Evolutionary conservation across 2,888 invertebrate genomes (phyloP), one percentile per base, ranked within the genome.

Genomic region (Chloroclystis v-ata): DNA sequence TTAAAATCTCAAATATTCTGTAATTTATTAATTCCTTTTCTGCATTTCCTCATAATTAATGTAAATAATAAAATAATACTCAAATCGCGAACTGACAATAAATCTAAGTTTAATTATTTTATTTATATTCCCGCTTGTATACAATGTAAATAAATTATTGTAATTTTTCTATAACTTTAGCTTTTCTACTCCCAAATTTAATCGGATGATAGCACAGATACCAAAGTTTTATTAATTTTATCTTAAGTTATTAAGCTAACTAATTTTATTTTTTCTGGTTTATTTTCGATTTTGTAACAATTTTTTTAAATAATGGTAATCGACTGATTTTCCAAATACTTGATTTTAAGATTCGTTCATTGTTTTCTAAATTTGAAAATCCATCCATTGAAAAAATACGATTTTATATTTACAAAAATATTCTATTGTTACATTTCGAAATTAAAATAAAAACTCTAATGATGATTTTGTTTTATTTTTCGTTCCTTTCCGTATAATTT

Each of bases 1-100:
- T 45, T 35, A 29, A 32, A 40, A 33, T 47, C 37, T 33, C 42
- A 42, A 43, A 41, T 49, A 46, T 43, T 49, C 10, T 11, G 44
- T 46, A 52, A 46, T 30, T 40, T 45, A 47, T 26, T 20, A 2
- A 37, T 40, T 14, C 7, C 59, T 63, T 61, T 52, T 61, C 69
- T 61, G 62, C 65, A 66, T 71, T 73, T 72, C 71, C 71, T 68
- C 65, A 67, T 68, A 59, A 60, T 63, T 63, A 63, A 65, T 82
- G 78, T 78, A 80, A 72, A 78, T 78, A 79, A 67, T 56, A 58
- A 72, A 65, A 5, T 65, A 81, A 86, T 86, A 87, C 85, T 87
- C 86, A 80, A 76, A 79, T 69, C 72, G 81, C 83, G 83, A 85
- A 85, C 86, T 86, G 87, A 87, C 87, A 87, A 87, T 87, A 87